A percentile compares a stretch with the other conserved stretches of the same genome.
phyloP scores from a whole-genome alignment of 1,140 invertebrate genomes.

The Ceratosolen solmsi region DNA sequence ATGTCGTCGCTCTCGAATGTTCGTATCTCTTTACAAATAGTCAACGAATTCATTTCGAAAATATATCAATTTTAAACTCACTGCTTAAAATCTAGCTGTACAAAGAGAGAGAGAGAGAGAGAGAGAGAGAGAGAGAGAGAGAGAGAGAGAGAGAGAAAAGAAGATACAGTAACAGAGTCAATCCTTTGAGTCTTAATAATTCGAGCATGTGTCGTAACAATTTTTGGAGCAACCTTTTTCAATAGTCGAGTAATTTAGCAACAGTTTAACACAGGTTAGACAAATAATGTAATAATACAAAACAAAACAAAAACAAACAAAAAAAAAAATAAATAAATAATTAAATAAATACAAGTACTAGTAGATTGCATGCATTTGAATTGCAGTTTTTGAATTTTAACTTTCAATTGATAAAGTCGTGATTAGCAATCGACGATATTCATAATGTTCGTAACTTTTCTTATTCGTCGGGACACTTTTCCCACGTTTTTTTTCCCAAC shows the following conservation, averaged over 20 bases:
- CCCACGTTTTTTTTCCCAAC: neutral
- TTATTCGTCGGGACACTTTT: neutral
- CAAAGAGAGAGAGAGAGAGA: too few relatives aligned
- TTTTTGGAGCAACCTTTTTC: slow-evolving; percentile 16
- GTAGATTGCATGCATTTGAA: slow-evolving; percentile 43
- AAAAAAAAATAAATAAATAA: neutral
- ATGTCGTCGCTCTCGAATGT: neutral
- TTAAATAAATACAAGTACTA: slow-evolving; percentile 2
- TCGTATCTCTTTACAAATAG: neutral
- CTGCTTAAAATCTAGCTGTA: too few relatives aligned
- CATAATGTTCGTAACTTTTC: neutral
- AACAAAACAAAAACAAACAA: neutral
- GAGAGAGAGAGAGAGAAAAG: too few relatives aligned
- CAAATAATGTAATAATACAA: slow-evolving; percentile 15
- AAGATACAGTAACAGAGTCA: neutral
- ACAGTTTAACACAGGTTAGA: slow-evolving; percentile 11
- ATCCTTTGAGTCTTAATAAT: neutral
- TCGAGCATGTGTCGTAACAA: neutral
- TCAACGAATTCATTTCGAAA: slow-evolving; percentile 17
- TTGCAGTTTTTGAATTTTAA: slow-evolving; percentile 28
- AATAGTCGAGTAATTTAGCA: neutral
- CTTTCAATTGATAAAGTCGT: slow-evolving; percentile 17
- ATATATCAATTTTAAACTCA: neutral
- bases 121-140: too few relatives aligned
- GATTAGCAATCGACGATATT: neutral